These are phyloP conservation scores for Hippoglossus hippoglossus DNA, from an alignment of 2,797 vertebrate genomes.

Conservation along the genomic window DNA sequence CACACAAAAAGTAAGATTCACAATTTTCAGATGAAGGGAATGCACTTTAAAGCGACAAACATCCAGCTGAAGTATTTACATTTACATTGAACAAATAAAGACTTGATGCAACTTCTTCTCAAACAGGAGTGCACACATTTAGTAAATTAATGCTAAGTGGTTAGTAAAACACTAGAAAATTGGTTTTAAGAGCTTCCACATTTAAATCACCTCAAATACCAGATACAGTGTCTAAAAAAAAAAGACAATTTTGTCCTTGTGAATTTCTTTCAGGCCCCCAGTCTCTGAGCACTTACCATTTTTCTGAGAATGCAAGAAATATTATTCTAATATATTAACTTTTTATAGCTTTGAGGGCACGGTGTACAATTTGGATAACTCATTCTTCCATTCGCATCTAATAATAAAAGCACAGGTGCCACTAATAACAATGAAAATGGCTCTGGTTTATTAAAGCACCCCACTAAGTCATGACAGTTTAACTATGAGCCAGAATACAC, in stretches of 20 bases:
- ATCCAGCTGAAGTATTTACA: no score
- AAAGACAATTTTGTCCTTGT: background rate
- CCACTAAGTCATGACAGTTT: background rate
- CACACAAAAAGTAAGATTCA: no score
- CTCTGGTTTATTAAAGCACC: background rate
- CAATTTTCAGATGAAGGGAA: no score
- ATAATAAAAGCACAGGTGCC: background rate
- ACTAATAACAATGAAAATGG: background rate
- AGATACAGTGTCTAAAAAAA: background rate
- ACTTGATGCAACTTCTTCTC: background rate
- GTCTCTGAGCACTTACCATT: background rate
- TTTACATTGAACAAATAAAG: background rate
- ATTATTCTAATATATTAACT: background rate
- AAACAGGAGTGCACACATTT: background rate
- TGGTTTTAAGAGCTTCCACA: background rate
- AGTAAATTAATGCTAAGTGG: background rate
- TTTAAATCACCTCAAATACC: background rate
- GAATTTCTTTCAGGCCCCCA: background rate
- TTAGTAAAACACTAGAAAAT: constrained; percentile 1
- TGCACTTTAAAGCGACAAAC: no score
- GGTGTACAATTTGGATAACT: background rate
- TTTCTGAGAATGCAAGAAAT: background rate
- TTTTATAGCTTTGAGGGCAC: constrained; percentile 1
- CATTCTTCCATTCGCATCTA: background rate
- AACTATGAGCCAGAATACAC: background rate